Base-by-base conservation (phyloP, 2,113 vertebrate genomes). In the Baryphthengus martii region DNA sequence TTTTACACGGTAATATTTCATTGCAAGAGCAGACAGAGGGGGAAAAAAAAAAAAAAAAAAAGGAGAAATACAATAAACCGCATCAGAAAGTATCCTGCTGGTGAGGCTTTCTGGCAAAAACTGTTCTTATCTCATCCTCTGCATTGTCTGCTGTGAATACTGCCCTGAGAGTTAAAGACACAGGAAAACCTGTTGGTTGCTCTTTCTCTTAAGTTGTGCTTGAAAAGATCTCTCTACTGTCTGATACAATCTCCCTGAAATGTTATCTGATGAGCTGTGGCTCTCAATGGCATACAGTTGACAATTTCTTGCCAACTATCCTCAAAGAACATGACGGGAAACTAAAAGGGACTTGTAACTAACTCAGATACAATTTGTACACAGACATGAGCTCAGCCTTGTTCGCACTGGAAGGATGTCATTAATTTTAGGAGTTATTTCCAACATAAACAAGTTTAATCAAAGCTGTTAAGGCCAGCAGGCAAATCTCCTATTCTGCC, bases 31-130 rank as follows among this genome's bases (percentile, higher is more conserved):
- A 85, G 24, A 74, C 23, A 44, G 0, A 2, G 11, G 3, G n/a
- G n/a, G n/a, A n/a, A n/a, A n/a, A n/a, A 13, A 10, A 50, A 15
- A 58, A 15, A 29, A n/a, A 31, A 81, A 33, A 42, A 50, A 25
- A 31, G 33, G 18, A 56, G n/a, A 94, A 75, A 74, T 44, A 56
- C 24, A 76, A 65, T 35, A 91, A 93, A 93, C 62, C 44, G 17
- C 88, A 93, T 76, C 82, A 95, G 37, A 90, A 83, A 68, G 79
- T 61, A 76, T 67, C 67, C 88, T 83, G 78, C 62, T 90, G 39
- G 8, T 75, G 58, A 78, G 20, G 52, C 35, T 85, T 91, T 61
- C 92, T n/a, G 67, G 63, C 53, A 81, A 74, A 83, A 85, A 78
- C 21, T 0, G 5, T 59, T 86, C 55, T 92, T 88, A 76, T 33